A percentile compares a stretch with the other conserved stretches of the same genome.
Evolutionary conservation across 2,797 vertebrate species (phyloP).

Genomic region (Hydrolagus colliei): DNA sequence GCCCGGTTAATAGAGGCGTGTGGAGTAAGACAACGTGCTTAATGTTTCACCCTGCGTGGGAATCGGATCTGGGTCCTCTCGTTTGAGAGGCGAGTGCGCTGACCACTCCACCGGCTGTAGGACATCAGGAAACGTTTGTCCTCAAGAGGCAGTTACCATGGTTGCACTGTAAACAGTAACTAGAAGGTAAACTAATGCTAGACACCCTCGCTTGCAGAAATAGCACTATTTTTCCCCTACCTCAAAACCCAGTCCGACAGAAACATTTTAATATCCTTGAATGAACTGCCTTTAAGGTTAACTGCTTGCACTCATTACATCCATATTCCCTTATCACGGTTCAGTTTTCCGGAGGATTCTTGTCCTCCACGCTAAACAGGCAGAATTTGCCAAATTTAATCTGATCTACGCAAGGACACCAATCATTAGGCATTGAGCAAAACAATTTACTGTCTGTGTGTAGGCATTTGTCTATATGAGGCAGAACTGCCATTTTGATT

Average conservation of each 20-base stretch:
- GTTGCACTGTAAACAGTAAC: too few relatives aligned
- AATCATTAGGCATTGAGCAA: constrained; percentile 5
- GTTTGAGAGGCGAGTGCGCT: too few relatives aligned
- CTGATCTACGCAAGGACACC: constrained; percentile 11
- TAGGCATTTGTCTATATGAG: not conserved
- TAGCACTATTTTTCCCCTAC: too few relatives aligned
- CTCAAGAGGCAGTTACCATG: too few relatives aligned
- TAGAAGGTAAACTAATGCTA: too few relatives aligned
- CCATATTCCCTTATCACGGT: constrained; percentile 5
- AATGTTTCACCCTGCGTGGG: too few relatives aligned
- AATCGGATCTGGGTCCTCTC: too few relatives aligned
- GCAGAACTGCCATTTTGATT: not conserved
- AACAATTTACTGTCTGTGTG: not conserved
- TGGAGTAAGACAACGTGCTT: too few relatives aligned
- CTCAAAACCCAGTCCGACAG: not conserved
- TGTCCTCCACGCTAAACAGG: not conserved
- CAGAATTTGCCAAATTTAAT: not conserved
- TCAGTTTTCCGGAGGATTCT: not conserved
- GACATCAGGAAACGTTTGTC: too few relatives aligned
- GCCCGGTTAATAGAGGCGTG: too few relatives aligned
- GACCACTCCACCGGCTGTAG: too few relatives aligned
- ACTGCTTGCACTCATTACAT: not conserved
- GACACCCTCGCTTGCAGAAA: too few relatives aligned
- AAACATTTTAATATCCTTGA: not conserved
- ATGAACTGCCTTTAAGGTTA: not conserved